Evolutionary conservation across 1,140 invertebrate genomes (phyloP).

Genomic region (Lerema accius): DNA sequence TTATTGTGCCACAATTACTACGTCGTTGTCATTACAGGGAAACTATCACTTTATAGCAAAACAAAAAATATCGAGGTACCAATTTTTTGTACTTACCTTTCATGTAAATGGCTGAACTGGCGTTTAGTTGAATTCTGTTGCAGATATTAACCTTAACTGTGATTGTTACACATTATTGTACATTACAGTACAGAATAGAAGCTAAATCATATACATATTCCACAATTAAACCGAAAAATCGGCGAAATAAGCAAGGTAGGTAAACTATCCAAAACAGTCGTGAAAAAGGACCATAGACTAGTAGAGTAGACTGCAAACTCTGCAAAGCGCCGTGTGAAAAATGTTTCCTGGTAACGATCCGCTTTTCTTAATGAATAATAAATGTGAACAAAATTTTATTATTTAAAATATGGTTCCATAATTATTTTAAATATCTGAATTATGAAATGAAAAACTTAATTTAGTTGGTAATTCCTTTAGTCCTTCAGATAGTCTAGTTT

Average conservation of each 20-base stretch:
- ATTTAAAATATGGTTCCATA: no score
- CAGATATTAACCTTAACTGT: slow-evolving; percentile 52
- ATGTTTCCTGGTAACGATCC: slow-evolving; percentile 43
- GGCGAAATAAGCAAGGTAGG: slow-evolving; percentile 78
- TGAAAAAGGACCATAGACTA: slow-evolving; percentile 79
- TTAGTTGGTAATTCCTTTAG: no score
- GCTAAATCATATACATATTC: slow-evolving; percentile 69
- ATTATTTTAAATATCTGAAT: no score
- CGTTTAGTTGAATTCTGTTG: slow-evolving; percentile 54
- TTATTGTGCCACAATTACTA: slow-evolving; percentile 25
- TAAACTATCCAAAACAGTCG: slow-evolving; percentile 82
- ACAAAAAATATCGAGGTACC: slow-evolving; percentile 74
- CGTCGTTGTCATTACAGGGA: slow-evolving; percentile 37
- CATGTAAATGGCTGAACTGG: slow-evolving; percentile 81
- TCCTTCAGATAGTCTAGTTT: no score
- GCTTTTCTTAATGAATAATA: slow-evolving; percentile 41
- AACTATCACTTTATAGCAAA: slow-evolving; percentile 52
- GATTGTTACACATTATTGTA: slow-evolving; percentile 67
- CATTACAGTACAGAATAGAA: slow-evolving; percentile 51
- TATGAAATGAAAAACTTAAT: no score
- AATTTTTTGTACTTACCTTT: slow-evolving; percentile 82
- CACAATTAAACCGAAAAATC: slow-evolving; percentile 72
- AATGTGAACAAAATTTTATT: no score
- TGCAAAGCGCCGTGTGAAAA: slow-evolving; percentile 28
- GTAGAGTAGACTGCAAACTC: slow-evolving; percentile 33